These are phyloP conservation scores for Chelonia mydas DNA, from an alignment of 2,797 vertebrate genomes.

Conservation along the genomic window DNA sequence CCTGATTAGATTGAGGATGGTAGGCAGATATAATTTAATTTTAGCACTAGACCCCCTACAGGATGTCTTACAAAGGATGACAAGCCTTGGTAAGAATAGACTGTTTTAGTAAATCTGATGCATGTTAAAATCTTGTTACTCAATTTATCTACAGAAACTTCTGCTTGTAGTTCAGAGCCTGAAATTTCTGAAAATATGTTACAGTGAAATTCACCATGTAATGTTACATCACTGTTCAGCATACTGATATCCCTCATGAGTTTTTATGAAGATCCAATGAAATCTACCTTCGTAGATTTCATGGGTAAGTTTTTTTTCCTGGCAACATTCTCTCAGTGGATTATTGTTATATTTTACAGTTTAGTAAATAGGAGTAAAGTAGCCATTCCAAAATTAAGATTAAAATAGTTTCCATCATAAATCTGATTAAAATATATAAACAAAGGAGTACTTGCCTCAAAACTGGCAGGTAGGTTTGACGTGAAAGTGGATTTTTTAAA, in stretches of 20 bases:
- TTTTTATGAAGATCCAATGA: conserved; percentile 41
- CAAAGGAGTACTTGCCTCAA: neutral
- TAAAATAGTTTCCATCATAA: neutral
- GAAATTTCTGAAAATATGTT: conserved; percentile 33
- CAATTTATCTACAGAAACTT: conserved; percentile 14
- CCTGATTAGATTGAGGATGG: conserved; percentile 69
- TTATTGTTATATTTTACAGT: conserved; percentile 64
- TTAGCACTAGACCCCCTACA: conserved; percentile 61
- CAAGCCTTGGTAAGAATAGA: conserved; percentile 44
- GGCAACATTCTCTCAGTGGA: conserved; percentile 48
- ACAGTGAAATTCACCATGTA: conserved; percentile 29
- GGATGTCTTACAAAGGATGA: conserved; percentile 54
- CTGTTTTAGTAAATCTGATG: conserved; percentile 40
- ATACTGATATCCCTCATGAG: neutral
- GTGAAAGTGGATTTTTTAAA: neutral
- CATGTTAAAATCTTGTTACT: conserved; percentile 23
- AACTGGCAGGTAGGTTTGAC: neutral
- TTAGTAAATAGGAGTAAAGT: conserved; percentile 16
- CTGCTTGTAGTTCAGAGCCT: neutral
- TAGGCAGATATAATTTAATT: conserved; percentile 73
- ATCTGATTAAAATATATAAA: neutral
- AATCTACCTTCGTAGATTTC: conserved; percentile 15
- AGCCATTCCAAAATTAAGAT: neutral
- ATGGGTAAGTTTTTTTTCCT: conserved; percentile 12
- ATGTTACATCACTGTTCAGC: neutral